Conservation (phyloP, 2,888 invertebrate genomes). For the Agrochola lota region DNA sequence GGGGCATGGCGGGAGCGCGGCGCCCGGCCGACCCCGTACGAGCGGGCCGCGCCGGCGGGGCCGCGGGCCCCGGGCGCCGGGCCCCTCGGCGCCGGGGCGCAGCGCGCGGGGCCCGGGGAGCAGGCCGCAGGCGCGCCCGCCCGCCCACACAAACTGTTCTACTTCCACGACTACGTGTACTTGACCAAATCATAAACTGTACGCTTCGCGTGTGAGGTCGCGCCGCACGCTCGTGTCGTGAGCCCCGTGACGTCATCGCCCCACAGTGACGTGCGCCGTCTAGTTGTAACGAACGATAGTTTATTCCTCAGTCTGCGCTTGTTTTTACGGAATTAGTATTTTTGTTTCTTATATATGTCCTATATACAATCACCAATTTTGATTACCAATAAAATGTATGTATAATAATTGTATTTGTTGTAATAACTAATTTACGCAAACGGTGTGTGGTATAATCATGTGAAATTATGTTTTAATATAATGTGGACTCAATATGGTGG, state of each 20-base stretch:
- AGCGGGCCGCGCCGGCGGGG: constrained; percentile 2
- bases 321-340: constrained; percentile 54
- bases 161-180: constrained; percentile 51
- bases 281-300: constrained; percentile 50
- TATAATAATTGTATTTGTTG: constrained; percentile 55
- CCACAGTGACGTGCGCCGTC: constrained; percentile 26
- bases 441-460: constrained; percentile 61
- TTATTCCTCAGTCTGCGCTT: constrained; percentile 61
- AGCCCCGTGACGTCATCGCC: constrained; percentile 17
- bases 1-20: constrained; percentile 37
- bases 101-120: not conserved
- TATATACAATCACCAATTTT: constrained; percentile 54
- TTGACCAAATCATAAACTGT: constrained; percentile 55
- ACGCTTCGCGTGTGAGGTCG: constrained; percentile 14
- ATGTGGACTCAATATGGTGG: constrained; percentile 61
- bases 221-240: constrained; percentile 2
- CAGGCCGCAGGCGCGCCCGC: constrained; percentile 9
- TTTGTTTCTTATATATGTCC: constrained; percentile 51
- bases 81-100: constrained; percentile 4
- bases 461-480: constrained; percentile 55
- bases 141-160: constrained; percentile 46
- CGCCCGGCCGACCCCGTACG: constrained; percentile 28
- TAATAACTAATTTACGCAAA: constrained; percentile 53
- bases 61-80: not conserved
- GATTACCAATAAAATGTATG: constrained; percentile 61